These are phyloP conservation scores for Benthochromis sp. DNA, from an alignment of 2,113 vertebrate genomes.

Conservation along the genomic window DNA sequence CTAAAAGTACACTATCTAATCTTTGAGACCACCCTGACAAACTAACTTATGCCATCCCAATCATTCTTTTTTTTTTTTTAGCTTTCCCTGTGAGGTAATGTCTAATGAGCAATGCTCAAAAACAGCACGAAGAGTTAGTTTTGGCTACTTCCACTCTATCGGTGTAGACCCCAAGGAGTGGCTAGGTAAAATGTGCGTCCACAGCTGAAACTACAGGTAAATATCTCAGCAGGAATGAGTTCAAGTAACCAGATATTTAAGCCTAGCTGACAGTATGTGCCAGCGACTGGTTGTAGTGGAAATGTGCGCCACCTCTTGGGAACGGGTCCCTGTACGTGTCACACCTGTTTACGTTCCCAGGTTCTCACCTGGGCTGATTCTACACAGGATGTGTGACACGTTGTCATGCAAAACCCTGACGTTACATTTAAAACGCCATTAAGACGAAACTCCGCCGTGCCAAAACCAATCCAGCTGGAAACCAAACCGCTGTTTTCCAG, in stretches of 20 bases:
- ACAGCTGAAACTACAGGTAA: not conserved
- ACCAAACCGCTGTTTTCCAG: not conserved
- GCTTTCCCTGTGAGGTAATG: not conserved
- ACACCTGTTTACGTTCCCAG: constrained; percentile 44
- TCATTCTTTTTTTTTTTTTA: not conserved
- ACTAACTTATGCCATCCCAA: not conserved
- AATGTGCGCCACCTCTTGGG: not conserved
- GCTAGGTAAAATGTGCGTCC: not conserved
- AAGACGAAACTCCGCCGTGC: not conserved
- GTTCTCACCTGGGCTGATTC: constrained; percentile 6
- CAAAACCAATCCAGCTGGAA: not conserved
- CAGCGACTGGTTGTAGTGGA: not conserved
- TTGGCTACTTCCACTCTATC: not conserved
- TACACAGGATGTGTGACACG: constrained; percentile 32
- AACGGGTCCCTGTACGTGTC: not conserved
- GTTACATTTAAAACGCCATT: not conserved
- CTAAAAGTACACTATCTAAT: not conserved
- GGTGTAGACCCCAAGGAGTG: not conserved
- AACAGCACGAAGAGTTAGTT: not conserved
- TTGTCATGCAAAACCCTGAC: not conserved
- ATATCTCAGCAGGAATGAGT: not conserved
- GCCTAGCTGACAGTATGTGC: not conserved
- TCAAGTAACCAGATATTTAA: not conserved
- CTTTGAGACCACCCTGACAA: constrained; percentile 6
- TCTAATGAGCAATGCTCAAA: not conserved